Base-by-base conservation (phyloP, 2,888 invertebrate genomes). In the Zygaena filipendulae region DNA sequence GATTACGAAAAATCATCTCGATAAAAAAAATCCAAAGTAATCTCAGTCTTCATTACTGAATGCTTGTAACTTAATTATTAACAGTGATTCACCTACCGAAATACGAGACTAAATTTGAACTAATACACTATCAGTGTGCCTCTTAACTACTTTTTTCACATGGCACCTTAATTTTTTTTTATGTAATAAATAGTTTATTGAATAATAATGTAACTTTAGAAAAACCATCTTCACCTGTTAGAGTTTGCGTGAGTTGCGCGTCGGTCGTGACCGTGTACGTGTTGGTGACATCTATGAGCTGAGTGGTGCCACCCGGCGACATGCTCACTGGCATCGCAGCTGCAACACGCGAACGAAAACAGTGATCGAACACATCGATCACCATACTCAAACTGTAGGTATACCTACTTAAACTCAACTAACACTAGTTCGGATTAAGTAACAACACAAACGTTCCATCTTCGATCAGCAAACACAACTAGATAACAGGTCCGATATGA, bases 251-350 rank as follows among this genome's bases (percentile, higher is more conserved):
- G 16, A 72, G 44, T 37, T 72, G 75, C 9, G 74, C 66, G 24
- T 79, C 79, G 13, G 62, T 50, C 3, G 67, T 42, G 3, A 70
- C 61, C 44, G 80, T 81, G 54, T 77, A 80, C 0, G 69, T 61
- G 27, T 47, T 72, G 4, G 67, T 45, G n/a, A 61, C 62, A 30
- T 81, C 81, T 29, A 80, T 62, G 18, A 80, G 52, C 0, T 79
- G 72, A 1, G 75, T 74, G 0, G 72, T 71, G 0, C 56, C 70
- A 0, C 75, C 75, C 0, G 77, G 74, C 0, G 79, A 71, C 67
- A 81, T 72, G 27, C 59, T 70, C 30, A 81, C 77, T 13, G 75
- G 72, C 52, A 81, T 58, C 3, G 79, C 71, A 47, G 74, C 79
- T 75, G 54, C 31, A 71, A 16, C n/a, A n/a, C n/a, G n/a, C n/a